These are phyloP conservation scores for Drosophila neotestacea DNA, from an alignment of 2,888 invertebrate species.

Conservation along the genomic window DNA sequence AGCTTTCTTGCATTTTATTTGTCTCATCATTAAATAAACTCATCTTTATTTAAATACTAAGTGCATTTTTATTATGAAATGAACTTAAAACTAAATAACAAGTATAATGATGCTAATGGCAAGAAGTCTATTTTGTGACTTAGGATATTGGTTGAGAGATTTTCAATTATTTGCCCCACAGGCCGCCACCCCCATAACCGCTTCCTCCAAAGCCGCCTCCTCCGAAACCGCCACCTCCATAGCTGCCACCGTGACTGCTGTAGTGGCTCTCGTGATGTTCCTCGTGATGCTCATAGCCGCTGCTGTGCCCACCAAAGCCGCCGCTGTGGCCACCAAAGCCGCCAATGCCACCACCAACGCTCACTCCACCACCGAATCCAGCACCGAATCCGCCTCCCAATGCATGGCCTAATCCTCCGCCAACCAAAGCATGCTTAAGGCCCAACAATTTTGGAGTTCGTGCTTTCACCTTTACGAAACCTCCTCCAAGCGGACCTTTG, in stretches of 20 bases:
- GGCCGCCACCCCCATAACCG: constrained; percentile 56
- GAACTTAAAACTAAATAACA: constrained; percentile 71
- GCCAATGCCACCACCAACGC: constrained; percentile 39
- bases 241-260: constrained; percentile 59
- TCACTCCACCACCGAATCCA: constrained; percentile 44
- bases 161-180: constrained; percentile 62
- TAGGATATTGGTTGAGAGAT: background rate
- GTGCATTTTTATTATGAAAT: constrained; percentile 22
- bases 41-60: background rate
- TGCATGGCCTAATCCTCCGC: constrained; percentile 46
- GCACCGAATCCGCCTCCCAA: constrained; percentile 40
- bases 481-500: constrained; percentile 73
- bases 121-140: constrained; percentile 8
- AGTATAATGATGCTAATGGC: constrained; percentile 35
- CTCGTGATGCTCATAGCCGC: constrained; percentile 66
- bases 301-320: constrained; percentile 51
- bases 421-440: constrained; percentile 68
- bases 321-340: constrained; percentile 18
- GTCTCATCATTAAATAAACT: no score
- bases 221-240: constrained; percentile 59
- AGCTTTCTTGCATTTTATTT: no score
- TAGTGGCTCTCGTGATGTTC: constrained; percentile 71
- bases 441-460: constrained; percentile 77
- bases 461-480: constrained; percentile 71
- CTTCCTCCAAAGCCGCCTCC: constrained; percentile 59